phyloP scores from a whole-genome alignment of 2,113 vertebrate genomes.

The Shinisaurus crocodilurus region DNA sequence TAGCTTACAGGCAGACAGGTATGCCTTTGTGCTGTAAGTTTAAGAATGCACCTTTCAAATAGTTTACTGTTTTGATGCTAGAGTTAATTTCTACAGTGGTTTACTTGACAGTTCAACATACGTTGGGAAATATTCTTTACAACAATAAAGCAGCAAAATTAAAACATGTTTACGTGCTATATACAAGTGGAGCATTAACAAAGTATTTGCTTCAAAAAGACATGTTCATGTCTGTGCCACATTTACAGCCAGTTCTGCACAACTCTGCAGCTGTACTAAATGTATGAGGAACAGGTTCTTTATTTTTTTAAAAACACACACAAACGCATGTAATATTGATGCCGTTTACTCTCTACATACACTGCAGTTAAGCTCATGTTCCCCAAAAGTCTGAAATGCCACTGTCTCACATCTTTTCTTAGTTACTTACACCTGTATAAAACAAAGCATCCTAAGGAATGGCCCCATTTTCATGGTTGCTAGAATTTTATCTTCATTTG shows the following conservation, averaged over 20 bases:
- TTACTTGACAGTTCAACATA: slow-evolving; percentile 41
- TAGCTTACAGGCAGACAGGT: slow-evolving; percentile 51
- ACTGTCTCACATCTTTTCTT: not conserved
- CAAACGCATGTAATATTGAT: not conserved
- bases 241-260: not conserved
- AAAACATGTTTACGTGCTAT: not conserved
- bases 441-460: not conserved
- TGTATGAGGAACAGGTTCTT: not conserved
- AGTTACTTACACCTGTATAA: not conserved
- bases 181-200: not conserved
- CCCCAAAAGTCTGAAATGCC: not conserved
- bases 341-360: too few relatives aligned
- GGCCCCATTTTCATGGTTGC: not conserved
- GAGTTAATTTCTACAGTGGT: slow-evolving; percentile 38
- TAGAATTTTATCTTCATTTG: not conserved
- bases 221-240: too few relatives aligned
- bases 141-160: not conserved
- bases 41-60: slow-evolving; percentile 46
- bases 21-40: slow-evolving; percentile 53
- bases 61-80: slow-evolving; percentile 56
- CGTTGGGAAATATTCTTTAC: not conserved
- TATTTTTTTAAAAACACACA: too few relatives aligned
- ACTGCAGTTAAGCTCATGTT: not conserved
- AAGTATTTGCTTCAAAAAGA: not conserved
- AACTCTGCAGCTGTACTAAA: not conserved